Evolutionary conservation across 2,797 vertebrate genomes (phyloP), one percentile per base, ranked within the genome.

Genomic region (Florisuga fusca): DNA sequence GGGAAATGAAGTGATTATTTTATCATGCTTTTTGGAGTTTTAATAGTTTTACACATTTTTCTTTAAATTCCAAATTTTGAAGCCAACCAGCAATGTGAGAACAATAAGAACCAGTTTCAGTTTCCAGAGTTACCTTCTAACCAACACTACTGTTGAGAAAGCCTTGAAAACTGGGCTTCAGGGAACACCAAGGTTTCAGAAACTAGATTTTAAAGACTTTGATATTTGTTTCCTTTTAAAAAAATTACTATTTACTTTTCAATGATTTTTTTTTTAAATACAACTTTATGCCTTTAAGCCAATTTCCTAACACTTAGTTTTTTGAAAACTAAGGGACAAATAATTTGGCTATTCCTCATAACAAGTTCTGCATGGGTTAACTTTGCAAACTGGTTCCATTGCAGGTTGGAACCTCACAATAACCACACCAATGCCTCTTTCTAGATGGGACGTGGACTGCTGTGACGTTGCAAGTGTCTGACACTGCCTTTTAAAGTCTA

Each of bases 1-100:
- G 58, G 87, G 34, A 66, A 89, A 93, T 18, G 8, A 92, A 95
- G 93, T 63, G 74, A 95, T 92, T 89, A 94, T 94, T 94, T 94
- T 74, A 78, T 50, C 77, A 93, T 0, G 38, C 63, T 53, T 91
- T 89, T 91, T 81, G 54, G 8, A 36, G 36, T 36, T 36, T 36
- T 36, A 36, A 36, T 48, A 88, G 58, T 84, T 84, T 73, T 34
- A 78, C 57, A 57, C 15, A 15, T 58, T 87, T 90, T 83, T 58
- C 51, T 80, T 72, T 61, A 68, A 76, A 62, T 66, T 51, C 51
- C 34, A 48, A 58, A 45, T 74, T 64, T 33, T 83, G 75, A 87
- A 80, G 64, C 8, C 74, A 89, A 83, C 4, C 20, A 80, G 45
- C 43, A 68, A 51, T 7, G 23, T 1, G 10, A 94, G 48, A 95